A percentile compares a stretch with the other conserved stretches of the same genome.
These are phyloP conservation scores for Octodonta nipae DNA, from an alignment of 2,888 invertebrate species.

Conservation along the genomic window DNA sequence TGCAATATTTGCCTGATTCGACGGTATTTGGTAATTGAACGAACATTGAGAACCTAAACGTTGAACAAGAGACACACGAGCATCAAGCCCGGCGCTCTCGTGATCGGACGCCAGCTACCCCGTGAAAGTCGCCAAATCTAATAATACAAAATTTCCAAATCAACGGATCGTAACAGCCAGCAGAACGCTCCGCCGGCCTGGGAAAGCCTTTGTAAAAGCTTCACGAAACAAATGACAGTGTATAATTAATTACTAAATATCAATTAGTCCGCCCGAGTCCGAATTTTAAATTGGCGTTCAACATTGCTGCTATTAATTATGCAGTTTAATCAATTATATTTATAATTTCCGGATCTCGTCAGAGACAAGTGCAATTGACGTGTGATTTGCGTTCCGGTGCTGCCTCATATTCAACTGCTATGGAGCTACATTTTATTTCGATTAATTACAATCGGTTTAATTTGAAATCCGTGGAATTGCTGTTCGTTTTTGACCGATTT, in stretches of 20 bases:
- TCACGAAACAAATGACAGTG: slow-evolving; percentile 27
- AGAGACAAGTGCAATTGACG: slow-evolving; percentile 26
- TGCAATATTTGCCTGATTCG: too few species aligned
- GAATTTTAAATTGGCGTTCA: slow-evolving; percentile 29
- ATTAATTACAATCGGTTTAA: slow-evolving; percentile 7
- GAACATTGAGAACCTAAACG: too few species aligned
- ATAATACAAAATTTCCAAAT: slow-evolving; percentile 29
- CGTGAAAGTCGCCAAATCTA: slow-evolving; percentile 28
- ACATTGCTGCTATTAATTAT: slow-evolving; percentile 28
- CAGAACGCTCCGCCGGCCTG: slow-evolving; percentile 11
- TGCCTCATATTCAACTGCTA: slow-evolving; percentile 10
- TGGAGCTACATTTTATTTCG: slow-evolving; percentile 10
- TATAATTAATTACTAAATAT: slow-evolving; percentile 32
- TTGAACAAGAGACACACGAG: too few species aligned
- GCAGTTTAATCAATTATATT: slow-evolving; percentile 31
- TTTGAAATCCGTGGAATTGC: too few species aligned
- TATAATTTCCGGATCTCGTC: slow-evolving; percentile 23
- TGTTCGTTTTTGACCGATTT: too few species aligned
- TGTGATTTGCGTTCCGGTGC: slow-evolving; percentile 20
- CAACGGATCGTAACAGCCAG: slow-evolving; percentile 20
- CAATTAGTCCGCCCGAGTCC: slow-evolving; percentile 30
- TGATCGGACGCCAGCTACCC: too few species aligned
- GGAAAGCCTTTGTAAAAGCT: slow-evolving; percentile 24
- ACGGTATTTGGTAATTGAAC: too few species aligned
- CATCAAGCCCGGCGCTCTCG: too few species aligned